These are phyloP conservation scores for Onychostruthus taczanowskii DNA, from an alignment of 2,113 vertebrate species.

Conservation along the genomic window DNA sequence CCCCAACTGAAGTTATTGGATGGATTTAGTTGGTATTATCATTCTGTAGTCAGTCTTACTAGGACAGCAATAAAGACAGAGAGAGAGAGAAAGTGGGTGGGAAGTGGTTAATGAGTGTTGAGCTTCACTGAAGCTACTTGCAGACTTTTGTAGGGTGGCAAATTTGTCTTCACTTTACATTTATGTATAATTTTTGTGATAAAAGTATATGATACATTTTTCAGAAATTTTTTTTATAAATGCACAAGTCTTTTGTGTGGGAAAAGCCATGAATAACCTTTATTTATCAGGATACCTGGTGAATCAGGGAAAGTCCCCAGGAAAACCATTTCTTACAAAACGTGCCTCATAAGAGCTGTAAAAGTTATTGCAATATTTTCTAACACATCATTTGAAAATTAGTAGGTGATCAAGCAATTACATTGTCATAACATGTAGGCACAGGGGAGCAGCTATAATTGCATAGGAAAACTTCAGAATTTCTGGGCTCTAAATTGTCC, in stretches of 20 bases:
- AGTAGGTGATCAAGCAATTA: background rate
- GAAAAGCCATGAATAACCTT: background rate
- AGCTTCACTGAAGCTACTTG: background rate
- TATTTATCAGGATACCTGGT: background rate
- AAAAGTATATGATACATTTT: background rate
- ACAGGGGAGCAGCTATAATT: background rate
- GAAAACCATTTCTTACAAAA: background rate
- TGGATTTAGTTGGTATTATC: background rate
- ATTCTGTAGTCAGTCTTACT: background rate
- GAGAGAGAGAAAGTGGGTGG: background rate
- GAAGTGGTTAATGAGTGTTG: background rate
- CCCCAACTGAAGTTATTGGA: background rate
- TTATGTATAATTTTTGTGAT: background rate
- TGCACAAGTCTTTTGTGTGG: background rate
- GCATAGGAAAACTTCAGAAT: background rate
- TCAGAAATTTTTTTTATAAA: background rate
- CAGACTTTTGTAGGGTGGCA: background rate
- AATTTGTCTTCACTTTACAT: background rate
- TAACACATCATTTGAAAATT: background rate
- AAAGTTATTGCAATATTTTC: conserved; percentile 7
- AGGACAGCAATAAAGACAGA: background rate
- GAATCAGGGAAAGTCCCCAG: background rate
- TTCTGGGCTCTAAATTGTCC: background rate
- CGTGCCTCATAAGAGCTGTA: background rate
- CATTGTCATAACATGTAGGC: background rate